Evolutionary conservation across 1,140 invertebrate genomes (phyloP).

Genomic region (Drosophila punjabiensis): DNA sequence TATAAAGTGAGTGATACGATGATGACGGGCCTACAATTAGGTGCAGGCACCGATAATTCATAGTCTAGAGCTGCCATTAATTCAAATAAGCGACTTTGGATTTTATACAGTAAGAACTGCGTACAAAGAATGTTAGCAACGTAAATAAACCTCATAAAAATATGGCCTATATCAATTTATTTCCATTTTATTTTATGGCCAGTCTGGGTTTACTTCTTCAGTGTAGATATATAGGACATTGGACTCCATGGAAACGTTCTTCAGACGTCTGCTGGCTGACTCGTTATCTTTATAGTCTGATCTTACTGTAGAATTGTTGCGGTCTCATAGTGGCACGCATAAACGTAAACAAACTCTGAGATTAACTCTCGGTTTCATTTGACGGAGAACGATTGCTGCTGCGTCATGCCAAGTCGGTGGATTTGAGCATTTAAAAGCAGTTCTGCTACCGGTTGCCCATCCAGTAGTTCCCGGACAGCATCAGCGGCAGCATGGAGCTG

Average conservation of each 20-base stretch:
- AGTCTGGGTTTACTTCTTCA: neutral
- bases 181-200: no score
- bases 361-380: slow-evolving; percentile 20
- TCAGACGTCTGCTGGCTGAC: neutral
- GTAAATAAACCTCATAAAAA: neutral
- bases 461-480: neutral
- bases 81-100: neutral
- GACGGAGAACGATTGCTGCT: neutral
- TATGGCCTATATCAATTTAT: neutral
- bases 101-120: slow-evolving; percentile 1
- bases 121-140: neutral
- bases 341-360: slow-evolving; percentile 25
- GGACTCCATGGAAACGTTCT: neutral
- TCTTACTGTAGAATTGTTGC: slow-evolving; percentile 1
- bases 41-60: neutral
- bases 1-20: neutral
- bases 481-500: slow-evolving; percentile 20
- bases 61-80: neutral
- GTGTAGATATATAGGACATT: neutral
- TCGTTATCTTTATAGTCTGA: neutral
- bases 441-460: neutral
- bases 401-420: slow-evolving; percentile 20
- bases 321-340: slow-evolving; percentile 5
- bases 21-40: neutral
- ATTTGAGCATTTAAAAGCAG: slow-evolving; percentile 28